Evolutionary conservation across 2,113 vertebrate species (phyloP), one percentile per base, ranked within the genome.

Genomic region (Pseudorhombus dupliciocellatus): DNA sequence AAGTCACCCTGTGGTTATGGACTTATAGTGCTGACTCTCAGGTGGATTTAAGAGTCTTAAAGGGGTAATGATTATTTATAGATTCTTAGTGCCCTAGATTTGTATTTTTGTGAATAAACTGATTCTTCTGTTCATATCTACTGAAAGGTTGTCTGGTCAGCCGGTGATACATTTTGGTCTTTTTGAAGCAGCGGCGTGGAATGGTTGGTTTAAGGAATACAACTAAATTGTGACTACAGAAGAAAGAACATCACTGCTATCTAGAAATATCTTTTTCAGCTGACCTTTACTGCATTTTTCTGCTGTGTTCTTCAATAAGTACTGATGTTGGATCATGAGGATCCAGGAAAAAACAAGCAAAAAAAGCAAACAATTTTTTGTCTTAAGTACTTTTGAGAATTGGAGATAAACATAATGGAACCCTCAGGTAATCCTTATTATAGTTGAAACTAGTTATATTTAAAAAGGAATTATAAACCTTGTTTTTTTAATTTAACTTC

Each of bases 231-330:
- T 26, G 22, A 63, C 28, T 28, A 21, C 20, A 20, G 60, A 6
- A 50, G 48, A 73, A 57, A 61, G 51, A 81, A 66, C 34, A 68
- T 22, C 21, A 37, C 34, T 51, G 64, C 63, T 73, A 11, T 73
- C 56, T 52, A 46, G 26, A 79, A 67, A 63, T 26, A 68, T 40
- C 2, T 52, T 61, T 66, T 59, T 56, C n/a, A 16, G 53, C 42
- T 24, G 7, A 51, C 26, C 34, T 58, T 51, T 57, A 30, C 2
- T 44, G 40, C 7, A 42, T 40, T 64, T 58, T 40, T 67, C 50
- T 48, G 70, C 22, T 34, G 26, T 50, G 21, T 60, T 50, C 56
- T n/a, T 22, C 1, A 4, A 46, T 22, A 50, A 16, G 7, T 62
- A n/a, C 34, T 24, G 26, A 22, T 59, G 65, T 44, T n/a, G 16